Evolutionary conservation across 2,888 invertebrate species (phyloP), one percentile per base, ranked within the genome.

Genomic region (Polymixis lichenea): DNA sequence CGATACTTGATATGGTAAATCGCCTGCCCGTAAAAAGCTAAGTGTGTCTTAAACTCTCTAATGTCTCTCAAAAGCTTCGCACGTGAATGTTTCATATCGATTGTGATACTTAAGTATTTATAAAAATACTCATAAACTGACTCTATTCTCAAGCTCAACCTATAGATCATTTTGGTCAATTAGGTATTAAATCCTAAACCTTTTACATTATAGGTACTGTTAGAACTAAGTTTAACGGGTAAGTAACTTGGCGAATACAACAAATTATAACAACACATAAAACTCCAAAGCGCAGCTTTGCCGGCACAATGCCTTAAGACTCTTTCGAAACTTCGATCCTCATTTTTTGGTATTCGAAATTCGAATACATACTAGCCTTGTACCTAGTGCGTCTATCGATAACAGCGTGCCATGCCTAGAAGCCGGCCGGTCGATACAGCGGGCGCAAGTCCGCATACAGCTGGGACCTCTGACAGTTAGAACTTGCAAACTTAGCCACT

Each of bases 341-440:
- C 0, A 22, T 43, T 43, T 66, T 22, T 32, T 25, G 15, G 7
- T n/a, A 56, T 43, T 49, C 28, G 5, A 38, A 49, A 67, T 25
- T 61, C 15, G 2, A 38, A 28, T 38, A 55, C 5, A 15, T 19
- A 46, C 2, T 17, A 28, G 25, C 9, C 15, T n/a, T 69, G 15
- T 49, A 8, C 19, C 13, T 68, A 75, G 22, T 71, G 15, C 56
- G 56, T 72, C 15, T 84, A 86, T 92, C 92, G 92, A 93, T 87
- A 91, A 64, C 22, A 71, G 67, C 73, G 82, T 82, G 46, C 28
- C 88, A 82, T 62, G 80, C 87, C 93, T 93, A 92, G 64, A 65
- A 28, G 56, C 67, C 69, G 76, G 76, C 73, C 95, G 95, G 95
- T 96, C 96, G 95, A 96, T 96, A 96, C 90, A 91, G 90, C 90